Base-by-base conservation (phyloP, 2,888 invertebrate genomes). In the Muschampia staudingeri region DNA sequence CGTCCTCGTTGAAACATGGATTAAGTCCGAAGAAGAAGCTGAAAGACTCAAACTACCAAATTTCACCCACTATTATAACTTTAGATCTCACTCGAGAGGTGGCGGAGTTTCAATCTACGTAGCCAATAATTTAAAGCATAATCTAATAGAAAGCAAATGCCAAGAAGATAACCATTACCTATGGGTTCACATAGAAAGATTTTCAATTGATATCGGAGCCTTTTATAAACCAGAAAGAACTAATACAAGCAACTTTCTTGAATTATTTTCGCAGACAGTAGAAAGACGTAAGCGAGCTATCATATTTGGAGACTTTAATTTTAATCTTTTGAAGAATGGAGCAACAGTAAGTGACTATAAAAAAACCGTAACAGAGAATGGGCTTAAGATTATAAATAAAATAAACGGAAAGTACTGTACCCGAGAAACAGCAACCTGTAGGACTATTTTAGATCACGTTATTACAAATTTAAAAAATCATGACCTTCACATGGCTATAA, bases 11-110 rank as follows among this genome's bases (percentile, higher is more conserved):
- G 52, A 52, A 52, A 52, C 52, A 52, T 52, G 52, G 52, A 52
- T 52, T 52, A 52, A 52, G n/a, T 52, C 52, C n/a, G 52, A 52
- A 16, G n/a, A 52, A 52, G 52, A 52, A 52, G 52, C 52, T 52
- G 16, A 52, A 52, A 52, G 11, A 52, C 52, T 52, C 52, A 52
- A n/a, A n/a, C 16, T 52, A 6, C 52, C 52, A 52, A 52, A 52
- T 52, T 52, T 52, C n/a, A 52, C 52, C 11, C 52, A 52, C 52
- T 52, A 52, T 11, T 52, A 52, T 52, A 52, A 52, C 11, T 52
- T 52, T n/a, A 16, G 52, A 52, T n/a, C 52, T 52, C 52, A 52
- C 11, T 52, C 52, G n/a, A 52, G 52, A 52, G 52, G 52, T 52
- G 52, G 52, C n/a, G 52, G 52, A 52, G 52, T 52, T 4, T 52